Evolutionary conservation across 2,113 vertebrate species (phyloP).

Genomic region (Maccullochella peelii): DNA sequence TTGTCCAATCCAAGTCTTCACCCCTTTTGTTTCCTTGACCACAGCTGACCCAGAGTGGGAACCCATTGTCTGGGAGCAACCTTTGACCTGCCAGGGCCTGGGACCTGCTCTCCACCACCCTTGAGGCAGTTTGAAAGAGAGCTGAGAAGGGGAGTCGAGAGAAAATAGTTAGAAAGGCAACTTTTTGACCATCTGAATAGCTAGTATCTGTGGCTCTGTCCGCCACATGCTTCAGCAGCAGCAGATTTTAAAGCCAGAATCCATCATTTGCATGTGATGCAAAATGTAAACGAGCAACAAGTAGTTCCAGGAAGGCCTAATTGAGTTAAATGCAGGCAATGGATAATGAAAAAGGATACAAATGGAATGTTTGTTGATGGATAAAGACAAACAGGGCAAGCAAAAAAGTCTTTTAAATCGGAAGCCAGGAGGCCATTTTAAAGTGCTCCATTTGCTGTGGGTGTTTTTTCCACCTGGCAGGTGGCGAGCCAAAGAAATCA

Average conservation of each 20-base stretch:
- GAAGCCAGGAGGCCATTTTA: conserved; percentile 61
- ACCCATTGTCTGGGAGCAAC: conserved; percentile 69
- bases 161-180: conserved; percentile 36
- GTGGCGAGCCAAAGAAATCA: conserved; percentile 77
- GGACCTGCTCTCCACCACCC: conserved; percentile 72
- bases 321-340: conserved; percentile 23
- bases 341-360: conserved; percentile 43
- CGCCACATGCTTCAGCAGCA: conserved; percentile 6
- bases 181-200: conserved; percentile 33
- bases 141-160: background rate
- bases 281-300: conserved; percentile 59
- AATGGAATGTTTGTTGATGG: conserved; percentile 57
- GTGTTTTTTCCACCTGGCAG: conserved; percentile 79
- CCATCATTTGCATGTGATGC: conserved; percentile 66
- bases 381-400: conserved; percentile 40
- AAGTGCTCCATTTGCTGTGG: conserved; percentile 64
- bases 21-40: conserved; percentile 76
- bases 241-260: conserved; percentile 10
- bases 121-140: conserved; percentile 60
- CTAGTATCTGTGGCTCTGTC: conserved; percentile 5
- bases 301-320: conserved; percentile 28
- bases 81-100: conserved; percentile 78
- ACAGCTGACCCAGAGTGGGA: conserved; percentile 73
- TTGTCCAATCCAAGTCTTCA: conserved; percentile 61
- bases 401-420: conserved; percentile 37